These are phyloP conservation scores for Leistus spinibarbis DNA, from an alignment of 2,888 invertebrate genomes.

Conservation along the genomic window DNA sequence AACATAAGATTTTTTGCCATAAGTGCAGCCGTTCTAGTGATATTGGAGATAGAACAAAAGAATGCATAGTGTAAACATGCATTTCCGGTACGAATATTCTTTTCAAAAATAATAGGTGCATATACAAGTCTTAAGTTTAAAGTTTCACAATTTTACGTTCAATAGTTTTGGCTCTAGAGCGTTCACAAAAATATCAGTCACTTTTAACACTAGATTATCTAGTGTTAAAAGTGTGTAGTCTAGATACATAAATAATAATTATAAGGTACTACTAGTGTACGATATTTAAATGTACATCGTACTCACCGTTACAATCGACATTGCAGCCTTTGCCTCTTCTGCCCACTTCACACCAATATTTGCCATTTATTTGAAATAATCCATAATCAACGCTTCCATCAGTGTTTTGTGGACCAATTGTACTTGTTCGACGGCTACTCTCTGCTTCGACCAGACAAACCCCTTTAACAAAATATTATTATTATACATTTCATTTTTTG, in stretches of 20 bases:
- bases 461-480: constrained; percentile 51
- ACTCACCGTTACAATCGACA: constrained; percentile 53
- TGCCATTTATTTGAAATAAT: constrained; percentile 61
- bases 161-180: too few relatives aligned
- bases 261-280: not conserved
- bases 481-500: too few relatives aligned
- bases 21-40: too few relatives aligned
- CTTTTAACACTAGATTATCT: too few relatives aligned
- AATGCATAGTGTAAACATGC: too few relatives aligned
- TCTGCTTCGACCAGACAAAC: constrained; percentile 61
- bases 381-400: constrained; percentile 63
- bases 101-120: too few relatives aligned
- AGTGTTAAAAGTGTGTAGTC: constrained; percentile 1
- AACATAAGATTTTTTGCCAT: too few relatives aligned
- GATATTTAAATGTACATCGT: not conserved
- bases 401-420: constrained; percentile 56
- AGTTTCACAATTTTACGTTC: too few relatives aligned
- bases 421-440: constrained; percentile 58
- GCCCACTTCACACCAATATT: constrained; percentile 58
- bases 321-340: constrained; percentile 58
- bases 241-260: constrained; percentile 1
- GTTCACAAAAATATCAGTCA: too few relatives aligned
- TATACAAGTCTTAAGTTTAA: too few relatives aligned
- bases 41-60: too few relatives aligned
- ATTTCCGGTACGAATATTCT: too few relatives aligned